A percentile compares a stretch with the other conserved stretches of the same genome.
phyloP scores from a whole-genome alignment of 1,140 invertebrate species.

The Cyphomyrmex costatus region DNA sequence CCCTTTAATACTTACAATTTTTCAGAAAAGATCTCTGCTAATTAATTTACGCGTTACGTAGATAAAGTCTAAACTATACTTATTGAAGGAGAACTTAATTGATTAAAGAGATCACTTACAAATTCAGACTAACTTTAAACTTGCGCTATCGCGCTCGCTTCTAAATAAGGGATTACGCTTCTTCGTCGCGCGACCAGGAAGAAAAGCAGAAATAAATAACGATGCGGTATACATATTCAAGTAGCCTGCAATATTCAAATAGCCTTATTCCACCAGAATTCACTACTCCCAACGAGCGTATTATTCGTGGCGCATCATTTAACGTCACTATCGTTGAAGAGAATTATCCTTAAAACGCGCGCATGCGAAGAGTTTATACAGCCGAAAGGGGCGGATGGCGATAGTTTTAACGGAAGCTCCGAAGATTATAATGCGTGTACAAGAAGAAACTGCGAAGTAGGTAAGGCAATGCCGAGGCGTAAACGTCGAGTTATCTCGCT shows the following conservation, averaged over 20 bases:
- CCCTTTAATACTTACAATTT: neutral
- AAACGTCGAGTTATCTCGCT: constrained; percentile 65
- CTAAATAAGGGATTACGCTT: constrained; percentile 34
- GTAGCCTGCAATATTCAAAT: neutral
- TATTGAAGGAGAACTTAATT: neutral
- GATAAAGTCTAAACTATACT: neutral
- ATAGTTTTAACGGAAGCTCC: constrained; percentile 20
- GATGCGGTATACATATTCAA: constrained; percentile 37
- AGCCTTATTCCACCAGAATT: constrained; percentile 16
- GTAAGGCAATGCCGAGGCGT: constrained; percentile 62
- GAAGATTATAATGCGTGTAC: constrained; percentile 64
- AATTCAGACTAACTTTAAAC: constrained; percentile 18
- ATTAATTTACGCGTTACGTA: constrained; percentile 7
- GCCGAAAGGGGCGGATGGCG: neutral
- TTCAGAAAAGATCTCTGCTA: neutral
- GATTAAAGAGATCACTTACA: neutral
- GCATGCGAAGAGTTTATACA: neutral
- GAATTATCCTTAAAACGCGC: constrained; percentile 53
- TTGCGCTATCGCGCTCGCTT: neutral
- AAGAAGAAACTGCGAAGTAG: constrained; percentile 59
- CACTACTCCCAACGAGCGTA: neutral
- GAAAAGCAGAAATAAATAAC: constrained; percentile 44
- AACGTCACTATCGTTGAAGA: constrained; percentile 50
- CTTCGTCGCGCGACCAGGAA: neutral
- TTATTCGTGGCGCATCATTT: constrained; percentile 47